Percentiles rank a stretch among this genome's conserved stretches.
Evolutionary conservation across 2,888 invertebrate species (phyloP).

Genomic region (Petrolisthes cinctipes): DNA sequence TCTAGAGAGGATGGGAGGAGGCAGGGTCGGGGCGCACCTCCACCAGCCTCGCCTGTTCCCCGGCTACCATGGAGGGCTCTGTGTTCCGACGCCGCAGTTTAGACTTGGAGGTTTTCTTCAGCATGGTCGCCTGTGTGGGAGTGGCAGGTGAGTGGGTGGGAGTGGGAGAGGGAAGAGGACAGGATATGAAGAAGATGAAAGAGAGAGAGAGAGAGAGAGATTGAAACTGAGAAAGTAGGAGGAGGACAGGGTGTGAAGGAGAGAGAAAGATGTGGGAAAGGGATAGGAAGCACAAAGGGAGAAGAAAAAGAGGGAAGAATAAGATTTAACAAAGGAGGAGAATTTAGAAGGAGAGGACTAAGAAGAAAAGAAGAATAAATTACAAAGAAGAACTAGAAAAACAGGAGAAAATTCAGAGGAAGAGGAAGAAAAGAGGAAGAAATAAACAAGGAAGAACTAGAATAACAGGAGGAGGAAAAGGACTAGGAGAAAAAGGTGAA

Average conservation of each 20-base stretch:
- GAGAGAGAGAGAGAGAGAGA: conserved; percentile 4
- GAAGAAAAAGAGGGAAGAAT: conserved; percentile 5
- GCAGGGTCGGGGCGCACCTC: conserved; percentile 66
- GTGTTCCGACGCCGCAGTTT: conserved; percentile 73
- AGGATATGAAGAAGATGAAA: neutral
- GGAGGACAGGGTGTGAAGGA: neutral
- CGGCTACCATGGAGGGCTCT: conserved; percentile 68
- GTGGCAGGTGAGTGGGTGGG: conserved; percentile 23
- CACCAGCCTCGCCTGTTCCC: conserved; percentile 51
- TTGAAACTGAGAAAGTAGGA: neutral
- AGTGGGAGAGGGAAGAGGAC: conserved; percentile 1
- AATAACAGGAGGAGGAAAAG: neutral
- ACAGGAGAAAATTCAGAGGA: neutral
- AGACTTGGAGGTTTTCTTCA: conserved; percentile 73
- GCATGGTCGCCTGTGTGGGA: conserved; percentile 74
- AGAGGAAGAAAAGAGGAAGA: neutral
- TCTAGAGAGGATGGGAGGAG: conserved; percentile 58
- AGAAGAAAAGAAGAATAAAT: neutral
- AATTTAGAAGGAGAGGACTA: neutral
- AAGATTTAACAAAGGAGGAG: neutral
- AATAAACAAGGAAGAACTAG: neutral
- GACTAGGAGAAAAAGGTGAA: neutral
- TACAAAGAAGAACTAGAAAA: neutral
- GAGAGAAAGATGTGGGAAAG: conserved; percentile 3
- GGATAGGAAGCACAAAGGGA: neutral